Evolutionary conservation across 2,113 vertebrate species (phyloP).

Genomic region (Brachionichthys hirsutus): DNA sequence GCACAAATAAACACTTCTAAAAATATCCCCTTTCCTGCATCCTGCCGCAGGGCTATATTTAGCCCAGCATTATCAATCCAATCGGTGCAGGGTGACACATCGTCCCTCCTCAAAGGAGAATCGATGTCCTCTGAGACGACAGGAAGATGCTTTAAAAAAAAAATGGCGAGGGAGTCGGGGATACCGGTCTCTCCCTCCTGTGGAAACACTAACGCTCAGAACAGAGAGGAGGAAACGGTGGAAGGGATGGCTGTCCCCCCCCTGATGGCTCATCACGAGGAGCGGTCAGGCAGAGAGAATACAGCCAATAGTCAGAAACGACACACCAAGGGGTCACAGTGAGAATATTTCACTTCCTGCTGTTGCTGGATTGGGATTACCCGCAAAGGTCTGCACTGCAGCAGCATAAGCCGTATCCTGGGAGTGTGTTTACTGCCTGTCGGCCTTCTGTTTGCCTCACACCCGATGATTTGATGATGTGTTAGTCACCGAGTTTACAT

Average conservation of each 20-base stretch:
- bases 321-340: slow-evolving; percentile 53
- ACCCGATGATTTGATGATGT: slow-evolving; percentile 64
- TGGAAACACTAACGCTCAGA: slow-evolving; percentile 25
- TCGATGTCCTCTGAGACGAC: slow-evolving; percentile 63
- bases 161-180: slow-evolving; percentile 26
- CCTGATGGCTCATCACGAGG: slow-evolving; percentile 41
- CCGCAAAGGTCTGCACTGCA: too few species aligned
- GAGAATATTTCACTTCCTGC: slow-evolving; percentile 41
- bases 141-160: slow-evolving; percentile 31
- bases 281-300: slow-evolving; percentile 34
- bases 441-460: slow-evolving; percentile 28
- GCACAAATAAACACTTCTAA: slow-evolving; percentile 73
- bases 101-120: slow-evolving; percentile 53
- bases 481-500: slow-evolving; percentile 62
- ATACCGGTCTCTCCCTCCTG: slow-evolving; percentile 3
- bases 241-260: slow-evolving; percentile 24
- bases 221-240: slow-evolving; percentile 11
- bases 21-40: slow-evolving; percentile 67
- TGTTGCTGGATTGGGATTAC: slow-evolving; percentile 36
- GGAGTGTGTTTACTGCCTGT: slow-evolving; percentile 16
- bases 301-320: slow-evolving; percentile 32
- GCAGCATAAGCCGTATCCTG: slow-evolving; percentile 18
- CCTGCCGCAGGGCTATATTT: slow-evolving; percentile 78
- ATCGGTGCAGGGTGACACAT: slow-evolving; percentile 68
- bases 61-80: slow-evolving; percentile 75